phyloP scores from a whole-genome alignment of 2,888 invertebrate genomes.

The Notodonta dromedarius region DNA sequence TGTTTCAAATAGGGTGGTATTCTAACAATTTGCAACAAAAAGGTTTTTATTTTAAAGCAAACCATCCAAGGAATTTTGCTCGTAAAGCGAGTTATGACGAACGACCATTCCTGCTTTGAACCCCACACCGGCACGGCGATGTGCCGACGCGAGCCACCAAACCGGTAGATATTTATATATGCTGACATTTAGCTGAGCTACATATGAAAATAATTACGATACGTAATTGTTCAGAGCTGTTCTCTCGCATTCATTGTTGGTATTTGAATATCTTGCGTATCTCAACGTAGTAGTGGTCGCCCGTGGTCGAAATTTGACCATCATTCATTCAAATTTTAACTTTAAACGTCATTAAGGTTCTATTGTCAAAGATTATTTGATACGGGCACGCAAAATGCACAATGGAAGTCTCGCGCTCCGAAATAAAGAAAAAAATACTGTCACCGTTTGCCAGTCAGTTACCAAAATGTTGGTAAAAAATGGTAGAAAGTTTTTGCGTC shows the following conservation, averaged over 20 bases:
- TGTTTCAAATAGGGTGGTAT: background rate
- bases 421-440: too few relatives aligned
- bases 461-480: too few relatives aligned
- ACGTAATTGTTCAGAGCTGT: conserved; percentile 27
- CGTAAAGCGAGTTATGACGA: background rate
- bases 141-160: conserved; percentile 29
- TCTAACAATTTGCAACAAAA: conserved; percentile 1
- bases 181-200: conserved; percentile 50
- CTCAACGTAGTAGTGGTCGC: too few relatives aligned
- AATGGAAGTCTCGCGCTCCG: too few relatives aligned
- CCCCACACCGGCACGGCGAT: background rate
- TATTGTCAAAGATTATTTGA: too few relatives aligned
- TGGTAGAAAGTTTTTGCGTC: too few relatives aligned
- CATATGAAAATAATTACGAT: conserved; percentile 47
- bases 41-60: background rate
- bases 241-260: background rate
- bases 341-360: too few relatives aligned
- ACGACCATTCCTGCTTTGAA: background rate
- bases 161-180: conserved; percentile 44
- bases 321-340: too few relatives aligned
- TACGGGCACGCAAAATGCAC: too few relatives aligned
- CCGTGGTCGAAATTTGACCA: too few relatives aligned
- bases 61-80: conserved; percentile 2
- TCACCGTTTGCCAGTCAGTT: too few relatives aligned
- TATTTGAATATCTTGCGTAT: too few relatives aligned